phyloP scores from a whole-genome alignment of 2,797 vertebrate genomes.

The Spheniscus humboldti region DNA sequence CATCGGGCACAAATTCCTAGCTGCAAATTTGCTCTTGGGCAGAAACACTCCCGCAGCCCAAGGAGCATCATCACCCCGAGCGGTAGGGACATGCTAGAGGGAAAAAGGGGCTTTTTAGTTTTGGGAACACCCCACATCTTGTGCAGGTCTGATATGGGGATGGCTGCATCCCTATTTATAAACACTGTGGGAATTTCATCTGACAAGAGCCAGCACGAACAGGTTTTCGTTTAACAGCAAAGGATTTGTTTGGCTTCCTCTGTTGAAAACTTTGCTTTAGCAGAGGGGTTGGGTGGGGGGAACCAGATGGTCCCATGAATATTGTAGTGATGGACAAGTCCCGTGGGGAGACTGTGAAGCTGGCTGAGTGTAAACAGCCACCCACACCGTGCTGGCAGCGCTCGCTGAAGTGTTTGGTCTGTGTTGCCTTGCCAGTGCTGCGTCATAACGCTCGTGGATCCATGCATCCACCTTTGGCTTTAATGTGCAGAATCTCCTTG shows the following conservation, averaged over 20 bases:
- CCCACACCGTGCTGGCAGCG: neutral
- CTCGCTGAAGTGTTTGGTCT: neutral
- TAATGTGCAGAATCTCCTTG: neutral
- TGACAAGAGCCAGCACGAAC: neutral
- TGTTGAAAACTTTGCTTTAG: neutral
- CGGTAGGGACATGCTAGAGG: accelerated
- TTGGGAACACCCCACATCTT: neutral
- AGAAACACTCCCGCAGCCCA: accelerated
- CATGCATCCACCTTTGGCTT: neutral
- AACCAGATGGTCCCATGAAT: neutral
- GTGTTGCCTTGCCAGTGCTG: neutral
- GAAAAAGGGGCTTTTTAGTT: neutral
- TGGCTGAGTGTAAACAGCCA: neutral
- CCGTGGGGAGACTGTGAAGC: neutral
- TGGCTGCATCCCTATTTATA: neutral
- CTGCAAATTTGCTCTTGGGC: neutral
- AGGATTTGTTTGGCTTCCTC: constrained; percentile 13
- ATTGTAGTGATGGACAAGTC: neutral
- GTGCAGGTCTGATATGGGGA: neutral
- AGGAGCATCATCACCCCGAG: neutral
- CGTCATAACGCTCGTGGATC: neutral
- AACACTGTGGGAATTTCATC: neutral
- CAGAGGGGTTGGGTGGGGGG: neutral
- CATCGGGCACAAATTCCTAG: accelerated
- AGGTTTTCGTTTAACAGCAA: neutral